Conservation (phyloP, 30 jellyfish, hydroid and myxozoan genomes). For the Aurelia aurita region DNA sequence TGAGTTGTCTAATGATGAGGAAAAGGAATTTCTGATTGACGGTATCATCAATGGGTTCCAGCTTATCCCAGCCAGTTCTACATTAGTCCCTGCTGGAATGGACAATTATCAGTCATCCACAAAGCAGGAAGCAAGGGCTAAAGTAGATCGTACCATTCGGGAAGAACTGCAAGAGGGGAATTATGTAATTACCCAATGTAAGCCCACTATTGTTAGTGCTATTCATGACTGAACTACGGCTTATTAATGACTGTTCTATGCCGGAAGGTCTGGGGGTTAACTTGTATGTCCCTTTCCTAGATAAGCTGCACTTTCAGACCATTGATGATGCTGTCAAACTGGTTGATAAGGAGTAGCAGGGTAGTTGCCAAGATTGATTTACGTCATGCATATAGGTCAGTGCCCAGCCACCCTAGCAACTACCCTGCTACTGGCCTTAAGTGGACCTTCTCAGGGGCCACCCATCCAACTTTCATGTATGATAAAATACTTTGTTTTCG, state of each 20-base stretch:
- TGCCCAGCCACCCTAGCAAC: not conserved
- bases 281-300: not conserved
- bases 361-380: not conserved
- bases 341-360: not conserved
- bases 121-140: not conserved
- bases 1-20: not conserved
- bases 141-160: not conserved
- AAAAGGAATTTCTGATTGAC: not conserved
- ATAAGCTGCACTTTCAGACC: no score
- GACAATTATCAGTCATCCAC: not conserved
- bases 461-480: no score
- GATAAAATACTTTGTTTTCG: no score
- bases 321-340: not conserved
- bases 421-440: no score
- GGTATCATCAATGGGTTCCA: constrained; percentile 1
- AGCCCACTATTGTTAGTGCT: not conserved
- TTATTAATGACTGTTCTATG: not conserved
- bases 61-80: not conserved
- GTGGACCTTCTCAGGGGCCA: no score
- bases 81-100: constrained; percentile 1
- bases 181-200: not conserved
- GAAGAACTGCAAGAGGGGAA: not conserved
- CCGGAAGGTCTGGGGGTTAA: not conserved
- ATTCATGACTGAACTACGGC: not conserved
- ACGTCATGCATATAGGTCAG: not conserved